Percentiles rank a stretch among this genome's conserved stretches.
These are phyloP conservation scores for Hanleya hanleyi DNA, from an alignment of 2,888 invertebrate species.

Conservation along the genomic window DNA sequence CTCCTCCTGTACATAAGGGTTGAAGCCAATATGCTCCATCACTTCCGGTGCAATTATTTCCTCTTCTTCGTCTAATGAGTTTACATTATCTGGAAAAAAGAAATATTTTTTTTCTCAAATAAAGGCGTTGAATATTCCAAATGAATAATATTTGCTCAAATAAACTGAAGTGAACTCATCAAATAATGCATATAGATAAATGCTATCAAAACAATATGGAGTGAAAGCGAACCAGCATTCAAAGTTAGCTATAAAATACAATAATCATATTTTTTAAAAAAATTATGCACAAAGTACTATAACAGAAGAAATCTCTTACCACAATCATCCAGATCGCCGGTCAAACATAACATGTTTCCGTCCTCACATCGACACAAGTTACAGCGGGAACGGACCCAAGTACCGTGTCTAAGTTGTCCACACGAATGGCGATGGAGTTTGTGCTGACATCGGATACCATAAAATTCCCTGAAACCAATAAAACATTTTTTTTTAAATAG, in stretches of 20 bases:
- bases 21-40: no score
- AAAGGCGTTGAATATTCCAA: not conserved
- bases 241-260: no score
- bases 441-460: slow-evolving; percentile 7
- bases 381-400: slow-evolving; percentile 4
- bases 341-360: slow-evolving; percentile 1
- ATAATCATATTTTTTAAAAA: not conserved
- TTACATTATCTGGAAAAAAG: not conserved
- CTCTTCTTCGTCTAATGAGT: not conserved
- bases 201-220: no score
- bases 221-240: no score
- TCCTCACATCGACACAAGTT: slow-evolving; percentile 6
- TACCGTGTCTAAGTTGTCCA: not conserved
- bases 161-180: no score
- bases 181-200: no score
- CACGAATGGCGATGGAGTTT: slow-evolving; percentile 1
- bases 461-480: not conserved
- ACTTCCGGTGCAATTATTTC: not conserved
- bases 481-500: not conserved
- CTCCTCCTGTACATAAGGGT: no score
- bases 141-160: no score
- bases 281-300: not conserved
- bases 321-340: not conserved
- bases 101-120: not conserved
- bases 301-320: not conserved